These are phyloP conservation scores for Pagrus major DNA, from an alignment of 2,113 vertebrate genomes.

Conservation along the genomic window DNA sequence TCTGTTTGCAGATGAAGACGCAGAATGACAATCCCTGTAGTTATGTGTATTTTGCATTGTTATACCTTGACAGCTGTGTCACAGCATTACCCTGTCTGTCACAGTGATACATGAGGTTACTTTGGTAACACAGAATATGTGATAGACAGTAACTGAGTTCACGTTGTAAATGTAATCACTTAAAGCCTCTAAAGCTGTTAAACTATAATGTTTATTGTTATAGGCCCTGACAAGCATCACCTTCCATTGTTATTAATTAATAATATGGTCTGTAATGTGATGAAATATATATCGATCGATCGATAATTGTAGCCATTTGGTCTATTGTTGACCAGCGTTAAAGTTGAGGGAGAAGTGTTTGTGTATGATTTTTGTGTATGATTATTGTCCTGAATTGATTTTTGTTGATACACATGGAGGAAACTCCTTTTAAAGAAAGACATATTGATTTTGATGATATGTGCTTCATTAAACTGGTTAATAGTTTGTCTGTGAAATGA, in stretches of 20 bases:
- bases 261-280: background rate
- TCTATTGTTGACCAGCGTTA: background rate
- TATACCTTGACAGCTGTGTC: background rate
- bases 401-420: background rate
- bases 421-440: background rate
- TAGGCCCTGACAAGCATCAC: background rate
- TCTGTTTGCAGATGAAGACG: conserved; percentile 50
- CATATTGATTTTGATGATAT: background rate
- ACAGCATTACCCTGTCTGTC: background rate
- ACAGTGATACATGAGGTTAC: background rate
- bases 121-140: conserved; percentile 15
- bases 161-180: conserved; percentile 10
- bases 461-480: conserved; percentile 29
- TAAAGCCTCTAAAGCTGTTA: background rate
- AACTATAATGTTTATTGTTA: background rate
- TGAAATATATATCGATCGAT: background rate
- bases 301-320: background rate
- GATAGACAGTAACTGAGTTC: conserved; percentile 9
- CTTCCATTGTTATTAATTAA: background rate
- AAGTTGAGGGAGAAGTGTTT: conserved; percentile 1
- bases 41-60: conserved; percentile 33
- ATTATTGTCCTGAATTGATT: conserved; percentile 11
- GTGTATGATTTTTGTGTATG: background rate
- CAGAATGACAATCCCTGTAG: conserved; percentile 7
- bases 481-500: conserved; percentile 16